Conservation (phyloP, 2,113 vertebrate species). For the Caranx ignobilis region DNA sequence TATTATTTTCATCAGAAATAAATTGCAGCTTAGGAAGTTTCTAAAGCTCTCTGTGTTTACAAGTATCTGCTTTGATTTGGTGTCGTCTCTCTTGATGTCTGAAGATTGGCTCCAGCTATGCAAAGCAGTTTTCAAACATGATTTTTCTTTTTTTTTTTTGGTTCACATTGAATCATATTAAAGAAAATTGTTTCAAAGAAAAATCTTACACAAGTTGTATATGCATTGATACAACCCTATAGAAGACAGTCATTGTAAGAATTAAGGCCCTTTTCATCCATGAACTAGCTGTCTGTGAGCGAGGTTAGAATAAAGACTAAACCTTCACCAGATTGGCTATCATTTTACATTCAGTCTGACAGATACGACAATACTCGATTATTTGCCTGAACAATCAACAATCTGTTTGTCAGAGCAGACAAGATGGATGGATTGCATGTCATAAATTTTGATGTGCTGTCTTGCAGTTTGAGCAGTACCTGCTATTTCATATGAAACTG, state of each 20-base stretch:
- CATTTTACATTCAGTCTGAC: not conserved
- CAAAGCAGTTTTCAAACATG: constrained; percentile 19
- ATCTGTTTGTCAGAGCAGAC: not conserved
- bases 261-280: not conserved
- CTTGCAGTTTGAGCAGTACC: constrained; percentile 26
- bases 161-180: not conserved
- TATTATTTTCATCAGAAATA: constrained; percentile 1
- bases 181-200: not conserved
- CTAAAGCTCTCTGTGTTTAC: constrained; percentile 3
- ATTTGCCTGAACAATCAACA: not conserved
- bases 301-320: not conserved
- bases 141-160: constrained; percentile 12
- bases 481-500: not conserved
- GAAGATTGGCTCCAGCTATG: constrained; percentile 13
- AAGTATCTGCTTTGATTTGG: constrained; percentile 39
- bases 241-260: not conserved
- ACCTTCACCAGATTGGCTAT: not conserved
- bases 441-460: not conserved
- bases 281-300: not conserved
- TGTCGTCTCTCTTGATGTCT: constrained; percentile 30
- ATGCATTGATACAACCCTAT: not conserved
- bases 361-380: not conserved
- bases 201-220: not conserved
- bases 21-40: constrained; percentile 25
- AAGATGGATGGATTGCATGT: not conserved